Base-by-base conservation (phyloP, 2,888 invertebrate genomes). In the Rhamphomyia laevipes region DNA sequence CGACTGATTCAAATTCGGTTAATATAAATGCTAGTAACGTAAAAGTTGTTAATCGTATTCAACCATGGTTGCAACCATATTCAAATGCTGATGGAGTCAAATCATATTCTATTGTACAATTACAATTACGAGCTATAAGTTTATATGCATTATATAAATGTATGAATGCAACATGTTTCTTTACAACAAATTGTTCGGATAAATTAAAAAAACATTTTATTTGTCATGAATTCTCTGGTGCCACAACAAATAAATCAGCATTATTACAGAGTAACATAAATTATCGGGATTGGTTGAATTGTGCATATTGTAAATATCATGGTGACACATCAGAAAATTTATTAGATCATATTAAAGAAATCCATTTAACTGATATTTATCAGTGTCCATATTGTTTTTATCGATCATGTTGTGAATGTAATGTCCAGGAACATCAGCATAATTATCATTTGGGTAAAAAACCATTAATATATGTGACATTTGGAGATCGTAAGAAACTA, bases 321-420 rank as follows among this genome's bases (percentile, higher is more conserved):
- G 64, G 71, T 59, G 63, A 38, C 57, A 71, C 59, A 61, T 70
- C 51, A 66, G 68, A 49, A 59, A 73, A 60, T 35, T 62, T 81
- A 56, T 72, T 75, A 40, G 66, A 70, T 46, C 86, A 86, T 61
- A 74, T 84, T 13, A 74, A 78, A 45, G 73, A 75, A 23, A 71
- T 71, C 33, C 86, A 86, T 58, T 74, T 74, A 0, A 67, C 72
- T 47, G 81, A 83, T 58, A 70, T 73, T 27, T 84, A 68, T 58
- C 77, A 78, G 30, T 86, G 86, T 58, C 70, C 68, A 4, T 73
- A 76, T 55, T 86, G 86, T 60, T 78, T 84, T 58, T 86, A 84
- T 63, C 71, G 85, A 45, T 78, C 80, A 11, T 51, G 47, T 35
- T 47, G 45, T 18, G 41, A 30, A 3, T 16, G n/a, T 13, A 52